Conservation (phyloP, 2,113 vertebrate genomes). For the Lichenostomus cassidix region DNA sequence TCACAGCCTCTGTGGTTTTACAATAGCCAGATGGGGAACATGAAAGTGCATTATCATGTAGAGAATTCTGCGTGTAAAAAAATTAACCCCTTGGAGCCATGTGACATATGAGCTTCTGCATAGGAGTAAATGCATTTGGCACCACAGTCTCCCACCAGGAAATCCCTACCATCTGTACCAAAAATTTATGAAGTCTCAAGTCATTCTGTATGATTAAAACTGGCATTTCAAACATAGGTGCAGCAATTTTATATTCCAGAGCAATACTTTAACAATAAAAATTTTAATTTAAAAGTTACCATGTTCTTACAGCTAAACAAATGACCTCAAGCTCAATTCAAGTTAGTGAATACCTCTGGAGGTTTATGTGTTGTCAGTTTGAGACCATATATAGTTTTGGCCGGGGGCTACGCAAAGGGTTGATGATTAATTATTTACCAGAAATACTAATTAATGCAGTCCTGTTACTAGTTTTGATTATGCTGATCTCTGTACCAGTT, state of each 20-base stretch:
- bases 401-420: slow-evolving; percentile 35
- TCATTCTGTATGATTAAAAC: slow-evolving; percentile 10
- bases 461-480: slow-evolving; percentile 66
- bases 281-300: slow-evolving; percentile 1
- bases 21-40: slow-evolving; percentile 34
- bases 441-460: slow-evolving; percentile 69
- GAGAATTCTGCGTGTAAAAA: slow-evolving; percentile 30
- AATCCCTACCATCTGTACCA: slow-evolving; percentile 32
- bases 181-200: slow-evolving; percentile 53
- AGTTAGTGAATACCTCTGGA: slow-evolving; percentile 52
- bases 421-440: slow-evolving; percentile 67
- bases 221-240: slow-evolving; percentile 39
- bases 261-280: slow-evolving; percentile 22
- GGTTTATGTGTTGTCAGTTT: slow-evolving; percentile 65
- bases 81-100: slow-evolving; percentile 62
- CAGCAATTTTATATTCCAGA: slow-evolving; percentile 18
- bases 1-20: slow-evolving; percentile 48
- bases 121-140: slow-evolving; percentile 31
- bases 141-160: slow-evolving; percentile 49
- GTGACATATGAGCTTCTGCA: slow-evolving; percentile 24
- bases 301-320: slow-evolving; percentile 41
- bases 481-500: slow-evolving; percentile 1
- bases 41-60: slow-evolving; percentile 71
- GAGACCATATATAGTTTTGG: slow-evolving; percentile 58
- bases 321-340: slow-evolving; percentile 42